Percentiles rank a stretch among this genome's conserved stretches.
These are phyloP conservation scores for Siniperca undulata DNA, from an alignment of 2,797 vertebrate species.

Conservation along the genomic window DNA sequence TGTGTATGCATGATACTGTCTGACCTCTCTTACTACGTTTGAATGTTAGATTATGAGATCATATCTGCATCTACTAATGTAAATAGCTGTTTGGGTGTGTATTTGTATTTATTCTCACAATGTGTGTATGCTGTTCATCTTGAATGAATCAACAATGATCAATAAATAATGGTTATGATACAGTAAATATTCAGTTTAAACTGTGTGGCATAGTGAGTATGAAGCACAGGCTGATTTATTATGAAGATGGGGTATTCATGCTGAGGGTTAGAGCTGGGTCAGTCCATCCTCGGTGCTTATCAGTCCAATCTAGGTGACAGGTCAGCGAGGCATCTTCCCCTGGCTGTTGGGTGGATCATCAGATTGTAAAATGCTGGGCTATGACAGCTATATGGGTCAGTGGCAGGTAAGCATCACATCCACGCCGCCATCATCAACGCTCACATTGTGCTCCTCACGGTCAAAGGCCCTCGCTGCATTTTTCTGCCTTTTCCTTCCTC, in stretches of 20 bases:
- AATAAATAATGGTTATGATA: constrained; percentile 70
- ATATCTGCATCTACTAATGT: constrained; percentile 65
- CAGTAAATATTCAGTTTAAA: constrained; percentile 6
- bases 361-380: constrained; percentile 66
- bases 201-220: neutral
- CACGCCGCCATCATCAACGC: constrained; percentile 77
- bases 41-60: constrained; percentile 63
- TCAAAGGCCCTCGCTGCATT: constrained; percentile 76
- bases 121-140: constrained; percentile 65
- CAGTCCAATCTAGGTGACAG: constrained; percentile 71
- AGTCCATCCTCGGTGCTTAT: constrained; percentile 74
- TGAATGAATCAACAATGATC: constrained; percentile 50
- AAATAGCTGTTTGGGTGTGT: constrained; percentile 68
- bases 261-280: constrained; percentile 66
- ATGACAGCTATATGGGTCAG: constrained; percentile 80
- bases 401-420: constrained; percentile 81
- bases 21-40: constrained; percentile 46
- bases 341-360: constrained; percentile 60
- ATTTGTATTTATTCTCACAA: constrained; percentile 81
- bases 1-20: constrained; percentile 50
- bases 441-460: constrained; percentile 80
- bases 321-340: constrained; percentile 70
- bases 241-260: constrained; percentile 44
- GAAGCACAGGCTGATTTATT: constrained; percentile 2
- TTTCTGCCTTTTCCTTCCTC: constrained; percentile 76